phyloP scores from a whole-genome alignment of 2,113 vertebrate genomes.

The Cebus imitator region DNA sequence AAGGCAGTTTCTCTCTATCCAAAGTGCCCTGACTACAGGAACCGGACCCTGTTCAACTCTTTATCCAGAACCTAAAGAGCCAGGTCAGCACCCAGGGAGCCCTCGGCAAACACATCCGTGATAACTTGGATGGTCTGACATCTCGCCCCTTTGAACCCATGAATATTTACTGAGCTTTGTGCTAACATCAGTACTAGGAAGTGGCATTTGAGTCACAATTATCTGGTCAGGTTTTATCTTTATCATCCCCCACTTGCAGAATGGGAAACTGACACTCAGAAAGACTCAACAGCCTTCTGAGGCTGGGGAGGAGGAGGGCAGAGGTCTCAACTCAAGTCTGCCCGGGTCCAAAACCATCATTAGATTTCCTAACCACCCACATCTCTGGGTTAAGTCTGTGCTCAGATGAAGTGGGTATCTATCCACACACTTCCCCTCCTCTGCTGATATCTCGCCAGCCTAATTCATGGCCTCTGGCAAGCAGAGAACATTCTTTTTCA shows the following conservation, averaged over 20 bases:
- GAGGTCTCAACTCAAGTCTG: rapidly evolving
- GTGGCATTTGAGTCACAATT: rapidly evolving
- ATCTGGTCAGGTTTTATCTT: too few relatives aligned
- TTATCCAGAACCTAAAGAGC: background rate
- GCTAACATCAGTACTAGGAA: background rate
- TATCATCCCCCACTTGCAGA: too few relatives aligned
- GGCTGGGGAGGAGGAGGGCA: background rate
- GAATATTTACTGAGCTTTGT: background rate
- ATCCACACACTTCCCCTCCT: rapidly evolving
- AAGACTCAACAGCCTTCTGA: background rate
- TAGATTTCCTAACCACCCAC: background rate
- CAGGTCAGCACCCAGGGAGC: too few relatives aligned
- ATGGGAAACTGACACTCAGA: background rate
- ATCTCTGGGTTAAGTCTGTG: background rate
- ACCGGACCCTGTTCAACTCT: background rate
- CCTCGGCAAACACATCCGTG: rapidly evolving
- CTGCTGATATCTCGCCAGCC: background rate
- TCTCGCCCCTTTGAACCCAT: rapidly evolving
- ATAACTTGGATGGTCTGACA: rapidly evolving
- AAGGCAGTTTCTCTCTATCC: background rate
- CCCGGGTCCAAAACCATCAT: background rate
- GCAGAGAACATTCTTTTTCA: background rate
- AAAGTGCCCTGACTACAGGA: background rate
- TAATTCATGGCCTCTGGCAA: background rate
- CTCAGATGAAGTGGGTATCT: background rate